phyloP scores from a whole-genome alignment of 2,113 vertebrate genomes.

The Oreochromis spilurus region DNA sequence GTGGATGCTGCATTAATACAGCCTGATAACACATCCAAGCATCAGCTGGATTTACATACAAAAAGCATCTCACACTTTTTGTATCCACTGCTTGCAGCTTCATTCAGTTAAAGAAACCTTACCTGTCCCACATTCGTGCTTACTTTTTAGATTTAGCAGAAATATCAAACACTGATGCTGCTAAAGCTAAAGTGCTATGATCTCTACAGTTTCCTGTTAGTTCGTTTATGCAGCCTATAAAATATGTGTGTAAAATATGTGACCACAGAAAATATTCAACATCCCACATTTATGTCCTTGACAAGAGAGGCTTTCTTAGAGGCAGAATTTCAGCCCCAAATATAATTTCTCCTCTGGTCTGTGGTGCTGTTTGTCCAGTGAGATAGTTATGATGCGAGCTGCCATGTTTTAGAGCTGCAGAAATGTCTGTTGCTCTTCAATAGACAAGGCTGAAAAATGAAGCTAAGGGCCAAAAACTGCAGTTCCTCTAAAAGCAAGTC shows the following conservation, averaged over 20 bases:
- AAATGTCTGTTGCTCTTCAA: background rate
- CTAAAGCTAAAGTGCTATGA: background rate
- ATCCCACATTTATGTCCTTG: background rate
- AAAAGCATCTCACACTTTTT: fast-evolving
- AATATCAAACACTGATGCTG: background rate
- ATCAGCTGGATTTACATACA: background rate
- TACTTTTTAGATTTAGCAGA: background rate
- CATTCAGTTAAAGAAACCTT: background rate
- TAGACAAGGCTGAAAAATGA: fast-evolving
- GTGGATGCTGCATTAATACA: background rate
- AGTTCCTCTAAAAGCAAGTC: background rate
- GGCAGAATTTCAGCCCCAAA: background rate
- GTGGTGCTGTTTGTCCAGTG: background rate
- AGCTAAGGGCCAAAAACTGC: background rate
- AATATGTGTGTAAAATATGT: background rate
- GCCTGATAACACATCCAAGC: background rate
- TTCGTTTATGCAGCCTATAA: background rate
- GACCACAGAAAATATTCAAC: background rate
- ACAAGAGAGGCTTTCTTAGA: background rate
- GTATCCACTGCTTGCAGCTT: background rate
- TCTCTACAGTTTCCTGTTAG: background rate
- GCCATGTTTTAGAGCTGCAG: background rate
- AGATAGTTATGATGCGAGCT: fast-evolving
- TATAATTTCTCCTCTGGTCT: background rate
- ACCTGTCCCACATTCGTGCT: background rate